phyloP scores from a whole-genome alignment of 2,113 vertebrate genomes.

The Lucifuga dentata region DNA sequence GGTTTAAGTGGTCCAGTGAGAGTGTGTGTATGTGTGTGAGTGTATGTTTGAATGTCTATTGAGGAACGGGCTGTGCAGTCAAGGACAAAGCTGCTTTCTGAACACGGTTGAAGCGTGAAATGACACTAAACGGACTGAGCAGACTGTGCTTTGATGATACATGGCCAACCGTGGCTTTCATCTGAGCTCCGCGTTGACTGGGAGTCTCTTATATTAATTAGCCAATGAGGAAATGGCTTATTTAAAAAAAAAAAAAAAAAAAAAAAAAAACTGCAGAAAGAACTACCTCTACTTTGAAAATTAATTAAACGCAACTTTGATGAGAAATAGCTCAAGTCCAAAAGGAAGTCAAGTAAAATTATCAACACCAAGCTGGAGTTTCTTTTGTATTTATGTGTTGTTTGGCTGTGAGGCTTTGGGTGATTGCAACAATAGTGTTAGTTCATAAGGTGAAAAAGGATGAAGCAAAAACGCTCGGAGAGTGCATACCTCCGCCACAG shows the following conservation, averaged over 20 bases:
- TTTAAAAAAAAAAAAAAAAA: too few relatives aligned
- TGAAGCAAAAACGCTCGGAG: too few relatives aligned
- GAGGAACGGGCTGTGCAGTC: conserved; percentile 34
- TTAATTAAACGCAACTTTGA: conserved; percentile 44
- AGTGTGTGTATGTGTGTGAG: not conserved
- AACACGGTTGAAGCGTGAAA: conserved; percentile 55
- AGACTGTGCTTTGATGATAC: conserved; percentile 67
- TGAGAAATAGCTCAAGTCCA: conserved; percentile 8
- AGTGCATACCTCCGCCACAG: too few relatives aligned
- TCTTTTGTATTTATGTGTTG: not conserved
- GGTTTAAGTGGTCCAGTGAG: conserved; percentile 25
- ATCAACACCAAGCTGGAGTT: conserved; percentile 8
- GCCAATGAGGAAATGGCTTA: conserved; percentile 55
- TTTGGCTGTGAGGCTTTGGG: not conserved
- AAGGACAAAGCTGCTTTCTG: conserved; percentile 51
- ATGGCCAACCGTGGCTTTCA: conserved; percentile 48
- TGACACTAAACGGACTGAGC: conserved; percentile 56
- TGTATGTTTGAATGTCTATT: not conserved
- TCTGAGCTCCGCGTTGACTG: conserved; percentile 46
- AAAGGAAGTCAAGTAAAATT: conserved; percentile 9
- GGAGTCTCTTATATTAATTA: conserved; percentile 50
- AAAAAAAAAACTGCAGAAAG: not conserved
- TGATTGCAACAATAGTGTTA: conserved; percentile 3
- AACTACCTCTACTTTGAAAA: conserved; percentile 40
- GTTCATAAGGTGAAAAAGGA: too few relatives aligned